Evolutionary conservation across 53 echinoderm and acorn worm species (phyloP), one percentile per base, ranked within the genome.

Genomic region (Hippasteria phrygiana): DNA sequence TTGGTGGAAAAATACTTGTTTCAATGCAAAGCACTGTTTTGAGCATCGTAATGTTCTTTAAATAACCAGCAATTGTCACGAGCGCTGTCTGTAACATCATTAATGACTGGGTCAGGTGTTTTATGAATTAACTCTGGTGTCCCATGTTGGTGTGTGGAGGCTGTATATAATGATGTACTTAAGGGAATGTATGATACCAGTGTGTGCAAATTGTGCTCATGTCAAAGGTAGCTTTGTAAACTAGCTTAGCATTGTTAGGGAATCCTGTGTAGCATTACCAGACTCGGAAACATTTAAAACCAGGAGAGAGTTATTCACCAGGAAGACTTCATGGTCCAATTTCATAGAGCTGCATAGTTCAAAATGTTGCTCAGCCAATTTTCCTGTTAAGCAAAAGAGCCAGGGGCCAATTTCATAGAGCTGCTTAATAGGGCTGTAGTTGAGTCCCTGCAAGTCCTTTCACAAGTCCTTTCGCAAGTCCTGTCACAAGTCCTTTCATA

Each of bases 161-260:
- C 69, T 83, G 65, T 66, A 76, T 22, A 65, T 65, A 65, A 63
- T 82, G 47, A 83, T 83, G 67, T 83, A 66, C 67, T 45, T 83
- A 83, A 34, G 17, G 31, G n/a, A 14, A 1, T 66, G 83, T 83
- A 66, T 55, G 39, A 56, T 48, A 83, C 65, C 67, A 47, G 18
- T 43, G 67, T 83, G 65, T 83, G 83, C 83, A 83, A 11, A 66
- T 39, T 45, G 46, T 46, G 6, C n/a, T 62, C 27, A 10, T 27
- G 40, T 59, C 56, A 79, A 47, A 16, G 69, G n/a, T 31, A 67
- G 36, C 59, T 76, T 36, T 17, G 28, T 75, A 75, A 18, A 76
- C n/a, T 67, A 76, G 50, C n/a, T 10, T 59, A 62, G 79, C 8
- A 40, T 78, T 37, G 6, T 28, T 26, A 45, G 43, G 18, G 27